Base-by-base conservation (phyloP, 92 coral and sea anemone genomes). In the Nematostella vectensis region DNA sequence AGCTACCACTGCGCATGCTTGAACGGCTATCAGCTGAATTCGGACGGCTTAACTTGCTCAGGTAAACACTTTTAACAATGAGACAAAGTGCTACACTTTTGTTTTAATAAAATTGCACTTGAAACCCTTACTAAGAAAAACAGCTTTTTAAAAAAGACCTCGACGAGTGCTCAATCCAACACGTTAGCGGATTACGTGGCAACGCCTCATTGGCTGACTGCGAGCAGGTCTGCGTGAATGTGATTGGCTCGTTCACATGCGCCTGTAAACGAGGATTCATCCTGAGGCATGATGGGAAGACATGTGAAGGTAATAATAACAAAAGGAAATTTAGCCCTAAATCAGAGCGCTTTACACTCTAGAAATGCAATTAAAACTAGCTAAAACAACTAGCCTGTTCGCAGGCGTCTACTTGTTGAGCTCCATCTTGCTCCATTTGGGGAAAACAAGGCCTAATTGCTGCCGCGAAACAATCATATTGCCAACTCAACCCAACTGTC, bases 151-250 rank as follows among this genome's bases (percentile, higher is more conserved):
- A n/a, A n/a, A 6, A 37, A 60, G 83, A 62, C 43, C 19, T 61
- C 13, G 58, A 76, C 37, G 76, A 76, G 40, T 76, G 83, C 30
- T 43, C 71, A 13, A 11, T 74, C 3, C 62, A 42, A 13, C 49
- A 29, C 25, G 71, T 65, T 26, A 59, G 58, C 44, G 82, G 75
- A 23, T 30, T 65, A 19, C 54, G 59, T 4, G 64, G 54, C 17
- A 48, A 60, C 29, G 10, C 62, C 18, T 22, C 76, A 38, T 26
- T 68, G 62, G 57, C 71, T 44, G 61, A 68, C 67, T 57, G 67
- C 62, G 47, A 56, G 48, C 58, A 72, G 71, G 47, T 61, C 54
- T 68, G 83, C 50, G 52, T 61, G 52, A 48, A 71, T 29, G 36
- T 45, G 27, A 27, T 55, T 31, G 62, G 72, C 61, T 71, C 72